Evolutionary conservation across 2,797 vertebrate species (phyloP).

Genomic region (Hippopotamyrus pictus): DNA sequence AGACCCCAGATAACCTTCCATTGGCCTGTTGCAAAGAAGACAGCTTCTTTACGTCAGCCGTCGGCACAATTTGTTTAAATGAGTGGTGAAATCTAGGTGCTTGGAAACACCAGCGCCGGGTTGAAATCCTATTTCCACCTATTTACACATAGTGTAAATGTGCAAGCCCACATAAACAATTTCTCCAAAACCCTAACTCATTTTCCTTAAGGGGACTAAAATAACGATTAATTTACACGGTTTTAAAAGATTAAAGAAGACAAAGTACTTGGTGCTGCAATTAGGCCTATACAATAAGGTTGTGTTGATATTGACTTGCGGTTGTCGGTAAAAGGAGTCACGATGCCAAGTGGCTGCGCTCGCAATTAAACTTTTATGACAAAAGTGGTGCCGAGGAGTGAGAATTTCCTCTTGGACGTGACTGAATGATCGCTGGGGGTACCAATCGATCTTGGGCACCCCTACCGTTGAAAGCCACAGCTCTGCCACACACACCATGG

Average conservation of each 20-base stretch:
- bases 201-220: not conserved
- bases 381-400: not conserved
- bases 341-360: not conserved
- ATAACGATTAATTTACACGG: not conserved
- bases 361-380: not conserved
- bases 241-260: not conserved
- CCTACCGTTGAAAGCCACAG: not conserved
- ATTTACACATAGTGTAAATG: not conserved
- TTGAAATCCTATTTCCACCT: not conserved
- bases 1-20: slow-evolving; percentile 10
- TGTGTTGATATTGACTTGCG: not conserved
- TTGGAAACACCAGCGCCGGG: not conserved
- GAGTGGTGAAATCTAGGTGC: not conserved
- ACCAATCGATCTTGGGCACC: not conserved
- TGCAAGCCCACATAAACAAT: not conserved
- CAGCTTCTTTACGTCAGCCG: not conserved
- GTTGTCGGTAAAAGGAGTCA: not conserved
- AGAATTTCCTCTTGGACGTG: not conserved
- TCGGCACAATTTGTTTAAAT: not conserved
- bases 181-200: not conserved
- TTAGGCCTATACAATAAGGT: not conserved
- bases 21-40: not conserved
- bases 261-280: not conserved
- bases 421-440: not conserved
- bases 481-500: not conserved